Evolutionary conservation across 1,140 invertebrate genomes (phyloP), one percentile per base, ranked within the genome.

Genomic region (Euura saliciscinereae): DNA sequence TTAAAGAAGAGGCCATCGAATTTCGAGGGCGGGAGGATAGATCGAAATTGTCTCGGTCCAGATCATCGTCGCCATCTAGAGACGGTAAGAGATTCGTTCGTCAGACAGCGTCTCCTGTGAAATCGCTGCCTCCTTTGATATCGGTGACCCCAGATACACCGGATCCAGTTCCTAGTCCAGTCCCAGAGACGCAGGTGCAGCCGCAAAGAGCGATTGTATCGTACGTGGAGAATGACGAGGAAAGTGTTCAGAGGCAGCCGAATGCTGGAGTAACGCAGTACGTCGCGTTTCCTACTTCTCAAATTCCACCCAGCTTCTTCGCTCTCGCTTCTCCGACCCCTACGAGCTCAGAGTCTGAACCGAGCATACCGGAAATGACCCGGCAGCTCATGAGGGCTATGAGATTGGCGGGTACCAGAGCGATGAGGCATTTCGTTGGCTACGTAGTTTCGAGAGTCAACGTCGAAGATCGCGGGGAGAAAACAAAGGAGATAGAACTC

Each of bases 401-500:
- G 72, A 89, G 91, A 45, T 82, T 89, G 43, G 90, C 91, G 13
- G 88, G 91, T 10, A 89, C 90, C n/a, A 90, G 89, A 74, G 89
- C 91, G 7, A 85, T 93, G 66, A 90, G 90, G 79, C 90, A 91
- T 79, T 89, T 94, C 76, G 90, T 93, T 8, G 87, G 90, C 69
- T 89, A 90, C 70, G 87, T 94, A 69, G 89, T 90, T 69, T 87
- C 90, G 10, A 88, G 88, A 75, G 82, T 91, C 42, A 88, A 86
- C 69, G 86, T 84, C 43, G 87, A 89, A 10, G 89, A 92, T 70
- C 73, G 83, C 1, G 83, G 84, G 13, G 90, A 91, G 13, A 92
- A 93, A 78, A 89, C 92, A 70, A 82, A 86, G 43, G 92, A 95
- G 77, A 88, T 94, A 44, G 92, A 94, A 78, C 90, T 93, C 74